Percentiles rank a stretch among this genome's conserved stretches.
Conservation (phyloP, 2,113 vertebrate genomes). For the Pimephales promelas region DNA sequence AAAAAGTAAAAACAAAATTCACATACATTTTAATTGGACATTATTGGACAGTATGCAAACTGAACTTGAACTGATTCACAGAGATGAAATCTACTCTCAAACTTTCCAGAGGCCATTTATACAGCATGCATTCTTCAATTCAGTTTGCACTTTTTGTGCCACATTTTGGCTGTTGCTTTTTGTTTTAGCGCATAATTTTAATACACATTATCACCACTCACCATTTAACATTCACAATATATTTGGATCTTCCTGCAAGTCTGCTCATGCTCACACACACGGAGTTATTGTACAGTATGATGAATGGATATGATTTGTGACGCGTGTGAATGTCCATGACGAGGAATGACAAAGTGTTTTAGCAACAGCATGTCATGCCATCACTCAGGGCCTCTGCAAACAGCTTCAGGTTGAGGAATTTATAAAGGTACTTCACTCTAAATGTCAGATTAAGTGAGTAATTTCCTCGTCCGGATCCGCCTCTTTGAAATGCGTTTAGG, state of each 20-base stretch:
- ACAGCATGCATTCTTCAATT: too few species aligned
- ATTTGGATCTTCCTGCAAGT: background rate
- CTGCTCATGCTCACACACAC: background rate
- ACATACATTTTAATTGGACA: too few species aligned
- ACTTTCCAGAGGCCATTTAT: background rate
- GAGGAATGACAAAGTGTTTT: background rate
- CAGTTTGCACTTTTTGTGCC: background rate
- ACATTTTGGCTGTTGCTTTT: background rate
- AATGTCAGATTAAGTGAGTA: conserved; percentile 71
- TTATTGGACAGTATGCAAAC: background rate
- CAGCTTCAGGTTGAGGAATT: background rate
- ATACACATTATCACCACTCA: background rate
- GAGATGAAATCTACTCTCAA: background rate
- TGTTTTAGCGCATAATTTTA: background rate
- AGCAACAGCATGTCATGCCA: background rate
- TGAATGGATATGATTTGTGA: background rate
- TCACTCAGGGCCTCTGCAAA: background rate
- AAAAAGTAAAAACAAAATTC: too few species aligned
- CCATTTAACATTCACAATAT: background rate
- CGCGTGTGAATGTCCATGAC: background rate
- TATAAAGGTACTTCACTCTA: background rate
- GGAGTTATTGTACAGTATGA: background rate
- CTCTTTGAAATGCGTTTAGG: conserved; percentile 66
- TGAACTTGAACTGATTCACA: background rate
- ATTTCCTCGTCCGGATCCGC: conserved; percentile 72